Base-by-base conservation (phyloP, 2,797 vertebrate genomes). In the Nyctibius grandis region DNA sequence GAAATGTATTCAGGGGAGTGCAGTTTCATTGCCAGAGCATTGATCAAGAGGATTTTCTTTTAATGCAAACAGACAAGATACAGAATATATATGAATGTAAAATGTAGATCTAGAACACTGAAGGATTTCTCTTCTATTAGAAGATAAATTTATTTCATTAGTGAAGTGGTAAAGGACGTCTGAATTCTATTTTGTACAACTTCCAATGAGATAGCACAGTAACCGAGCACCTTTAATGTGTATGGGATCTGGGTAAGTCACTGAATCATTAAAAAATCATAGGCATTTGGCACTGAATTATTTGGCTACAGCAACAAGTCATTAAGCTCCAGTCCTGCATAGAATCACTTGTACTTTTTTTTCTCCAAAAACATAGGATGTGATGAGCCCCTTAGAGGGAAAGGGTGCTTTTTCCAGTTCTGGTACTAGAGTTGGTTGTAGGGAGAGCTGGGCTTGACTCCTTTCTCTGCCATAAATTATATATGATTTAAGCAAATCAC, bases 61-160 rank as follows among this genome's bases (percentile, higher is more conserved):
- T 94, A 93, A 92, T 80, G 77, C 72, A 79, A 88, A 73, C 59
- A 93, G 91, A 88, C 85, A 95, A 94, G 79, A n/a, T 68, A 85
- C 34, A 63, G 68, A 47, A 51, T 84, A 38, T 47, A 34, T 75
- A 45, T 83, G 91, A 93, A 91, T 42, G n/a, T 72, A 78, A 93
- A 92, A 89, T 48, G 34, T 59, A 78, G 57, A 63, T 81, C 77
- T 73, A 42, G 50, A 94, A 45, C 40, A 36, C 29, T 38, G 33
- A 91, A 94, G 67, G 68, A 80, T 33, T 91, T 77, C 13, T 45
- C 14, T 81, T 63, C 31, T 47, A 15, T 26, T 63, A 64, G 42
- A 82, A 85, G 79, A 88, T 75, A 53, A 61, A 85, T 86, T 79
- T 91, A 50, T 92, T 93, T 95, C 54, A 48, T 85, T 89, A 84